Base-by-base conservation (phyloP, 1,140 invertebrate genomes). In the Hyphantria cunea region DNA sequence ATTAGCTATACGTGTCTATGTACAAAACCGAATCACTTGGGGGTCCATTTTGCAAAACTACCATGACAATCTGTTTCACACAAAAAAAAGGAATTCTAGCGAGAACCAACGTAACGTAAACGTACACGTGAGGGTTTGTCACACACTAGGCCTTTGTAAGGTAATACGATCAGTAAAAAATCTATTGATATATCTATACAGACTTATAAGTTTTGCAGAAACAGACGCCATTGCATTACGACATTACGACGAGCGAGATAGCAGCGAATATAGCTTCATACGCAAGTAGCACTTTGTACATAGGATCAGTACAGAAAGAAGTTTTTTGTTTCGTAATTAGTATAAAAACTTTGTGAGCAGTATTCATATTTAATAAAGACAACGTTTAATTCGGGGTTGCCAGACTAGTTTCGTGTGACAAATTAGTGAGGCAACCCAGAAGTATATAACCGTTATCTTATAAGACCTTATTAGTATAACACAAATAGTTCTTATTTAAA, bases 201-300 rank as follows among this genome's bases (percentile, higher is more conserved):
- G 55, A 58, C 55, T 58, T 58, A 39, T 49, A 58, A 58, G 55
- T 58, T 58, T 58, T 58, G 55, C 55, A 58, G 45, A 58, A 58
- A 58, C 55, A 58, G 55, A 58, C 55, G 39, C 55, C 45, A 39
- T 14, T 39, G 37, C 37, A 39, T 25, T 7, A 41, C 31, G 45
- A 49, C 44, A 44, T 48, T 58, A 31, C 15, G 32, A 25, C 45
- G 55, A 58, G 45, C 45, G 55, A 58, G 33, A 34, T 37, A n/a
- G 25, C 39, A 41, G 33, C 53, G 34, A 45, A 55, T 13, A 25
- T 25, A 3, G 17, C 17, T 25, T 25, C 1, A 25, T 3, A 25
- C 5, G 17, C 17, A 5, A 25, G 17, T 25, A 25, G 17, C 17
- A 25, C 17, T 25, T 3, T 25, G 5, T 25, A 25, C 17, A 25